Evolutionary conservation across 2,113 vertebrate genomes (phyloP).

Genomic region (Caretta caretta): DNA sequence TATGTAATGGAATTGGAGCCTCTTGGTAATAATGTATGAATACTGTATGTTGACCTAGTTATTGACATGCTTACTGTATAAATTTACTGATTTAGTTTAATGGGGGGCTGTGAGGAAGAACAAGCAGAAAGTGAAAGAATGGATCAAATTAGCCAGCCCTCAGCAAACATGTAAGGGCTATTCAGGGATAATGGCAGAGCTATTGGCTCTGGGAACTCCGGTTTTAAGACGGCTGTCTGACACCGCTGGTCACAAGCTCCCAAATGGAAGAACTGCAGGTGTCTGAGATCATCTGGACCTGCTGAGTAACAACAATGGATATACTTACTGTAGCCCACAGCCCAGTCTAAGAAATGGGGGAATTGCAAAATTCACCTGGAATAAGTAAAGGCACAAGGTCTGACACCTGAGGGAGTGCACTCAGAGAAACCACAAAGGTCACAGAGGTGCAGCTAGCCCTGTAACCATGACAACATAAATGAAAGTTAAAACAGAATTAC

Average conservation of each 20-base stretch:
- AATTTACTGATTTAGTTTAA: neutral
- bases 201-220: conserved; percentile 45
- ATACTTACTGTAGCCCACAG: neutral
- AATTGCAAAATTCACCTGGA: neutral
- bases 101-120: conserved; percentile 5
- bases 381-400: neutral
- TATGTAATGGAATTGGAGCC: neutral
- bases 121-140: conserved; percentile 42
- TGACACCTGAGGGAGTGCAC: neutral
- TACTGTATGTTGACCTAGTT: neutral
- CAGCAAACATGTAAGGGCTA: conserved; percentile 26
- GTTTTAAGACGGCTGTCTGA: neutral
- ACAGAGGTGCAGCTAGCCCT: fast-evolving
- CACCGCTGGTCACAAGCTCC: fast-evolving
- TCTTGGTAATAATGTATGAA: neutral
- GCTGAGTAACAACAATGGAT: neutral
- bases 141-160: conserved; percentile 34
- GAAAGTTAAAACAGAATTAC: neutral
- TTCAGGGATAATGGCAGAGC: conserved; percentile 36
- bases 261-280: neutral
- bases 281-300: fast-evolving
- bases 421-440: neutral
- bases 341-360: neutral
- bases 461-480: fast-evolving
- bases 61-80: neutral